Base-by-base conservation (phyloP, 2,888 invertebrate genomes). In the Quadroppia sp. region DNA sequence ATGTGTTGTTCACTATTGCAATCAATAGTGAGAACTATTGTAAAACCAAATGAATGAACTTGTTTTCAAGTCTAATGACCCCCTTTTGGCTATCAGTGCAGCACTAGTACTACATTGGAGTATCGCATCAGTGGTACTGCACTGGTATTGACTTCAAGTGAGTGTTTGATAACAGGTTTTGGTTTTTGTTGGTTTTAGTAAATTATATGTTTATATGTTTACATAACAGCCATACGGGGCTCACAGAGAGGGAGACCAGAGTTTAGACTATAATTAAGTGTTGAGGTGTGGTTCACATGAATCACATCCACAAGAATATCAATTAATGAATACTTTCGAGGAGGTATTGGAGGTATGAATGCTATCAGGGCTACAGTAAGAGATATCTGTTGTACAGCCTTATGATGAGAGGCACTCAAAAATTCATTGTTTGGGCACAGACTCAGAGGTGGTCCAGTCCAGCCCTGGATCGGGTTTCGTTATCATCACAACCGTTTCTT, bases 131-230 rank as follows among this genome's bases (percentile, higher is more conserved):
- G n/a, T 23, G 25, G 48, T 48, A 48, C 7, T 9, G 48, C n/a
- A 48, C n/a, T 48, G 15, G 15, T 48, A 28, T 6, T 56, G 36
- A 25, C 25, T 32, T 6, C 23, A 23, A 42, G 23, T 67, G 67
- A 67, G 67, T 67, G 67, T 67, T 67, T 67, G 67, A 67, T 67
- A 67, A 67, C 67, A 67, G 67, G 67, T 67, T 67, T 67, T 20
- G 67, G 6, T 23, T 42, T 42, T 9, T 67, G 67, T 67, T 67
- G 67, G 67, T 67, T 67, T 67, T 67, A 67, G 36, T 67, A 67
- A 67, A 67, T 67, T 67, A 67, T 67, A 67, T 67, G 67, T 67
- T 67, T 67, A 67, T 67, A 67, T 67, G 67, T 67, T 67, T 67
- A 67, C 67, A 67, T 67, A 67, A 67, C n/a, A 67, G 67, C 36